Evolutionary conservation across 2,113 vertebrate species (phyloP), one percentile per base, ranked within the genome.

Genomic region (Orcinus orca): DNA sequence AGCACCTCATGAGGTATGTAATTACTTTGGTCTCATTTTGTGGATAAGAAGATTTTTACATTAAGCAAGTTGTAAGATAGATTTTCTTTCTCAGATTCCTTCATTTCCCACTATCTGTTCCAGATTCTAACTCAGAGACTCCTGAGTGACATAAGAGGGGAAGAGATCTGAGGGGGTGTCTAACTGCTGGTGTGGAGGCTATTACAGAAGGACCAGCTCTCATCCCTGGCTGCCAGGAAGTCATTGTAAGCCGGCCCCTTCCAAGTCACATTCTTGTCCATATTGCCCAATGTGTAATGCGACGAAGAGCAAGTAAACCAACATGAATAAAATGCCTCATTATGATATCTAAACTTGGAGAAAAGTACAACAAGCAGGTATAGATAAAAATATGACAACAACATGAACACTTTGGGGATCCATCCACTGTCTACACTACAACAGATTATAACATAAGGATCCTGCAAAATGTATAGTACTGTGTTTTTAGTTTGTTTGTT

Each of bases 21-120:
- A 92, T 63, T 68, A 53, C 63, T 81, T 20, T 41, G 38, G 44
- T 31, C 79, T 70, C 73, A 86, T 65, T 91, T 83, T 96, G 47
- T 15, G 71, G 41, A 47, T 55, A 31, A 95, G 44, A 50, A 80
- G 38, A 29, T 68, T 31, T 83, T 53, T 53, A 90, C 15, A 7
- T 50, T 63, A 85, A 81, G 31, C 53, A 68, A 91, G 36, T 8
- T 74, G 6, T 18, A 84, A 50, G 17, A 68, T 62, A 68, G 41
- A 58, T 67, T 89, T 80, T 81, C 23, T 94, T 94, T 67, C 67
- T 82, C 74, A 63, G 58, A 82, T 50, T 10, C 53, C 29, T 70
- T 82, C 9, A 23, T 18, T 70, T 80, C 50, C 26, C 13, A 38
- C 63, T 47, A 13, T 31, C 18, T 60, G 13, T 55, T 63, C 23